A percentile compares a stretch with the other conserved stretches of the same genome.
phyloP scores from a whole-genome alignment of 2,797 vertebrate species.

The Pangasius macronema region DNA sequence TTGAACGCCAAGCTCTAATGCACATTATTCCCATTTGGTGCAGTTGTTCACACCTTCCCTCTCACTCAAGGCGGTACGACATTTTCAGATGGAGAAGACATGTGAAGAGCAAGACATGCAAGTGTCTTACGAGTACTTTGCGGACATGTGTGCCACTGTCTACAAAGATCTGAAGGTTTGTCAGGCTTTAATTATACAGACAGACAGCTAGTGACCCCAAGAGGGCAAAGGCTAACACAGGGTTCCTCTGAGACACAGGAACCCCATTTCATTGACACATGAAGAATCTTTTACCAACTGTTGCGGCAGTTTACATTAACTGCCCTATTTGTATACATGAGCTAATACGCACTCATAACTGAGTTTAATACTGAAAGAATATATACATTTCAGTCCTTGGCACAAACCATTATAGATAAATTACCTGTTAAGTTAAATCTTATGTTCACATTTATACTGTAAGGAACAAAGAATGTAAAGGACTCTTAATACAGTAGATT shows the following conservation, averaged over 20 bases:
- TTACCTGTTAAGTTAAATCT: no score
- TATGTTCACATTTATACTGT: no score
- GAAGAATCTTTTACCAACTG: background rate
- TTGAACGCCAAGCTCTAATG: background rate
- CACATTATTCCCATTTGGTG: slow-evolving; percentile 44
- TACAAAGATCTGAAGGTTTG: background rate
- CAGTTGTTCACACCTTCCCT: slow-evolving; percentile 73
- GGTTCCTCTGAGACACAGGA: background rate
- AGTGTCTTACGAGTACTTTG: background rate
- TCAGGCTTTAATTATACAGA: background rate
- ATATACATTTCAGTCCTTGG: no score
- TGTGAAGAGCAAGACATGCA: background rate
- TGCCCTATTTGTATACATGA: background rate
- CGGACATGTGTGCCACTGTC: background rate
- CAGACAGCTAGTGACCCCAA: background rate
- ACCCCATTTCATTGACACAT: background rate
- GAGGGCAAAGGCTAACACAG: background rate
- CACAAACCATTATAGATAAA: no score
- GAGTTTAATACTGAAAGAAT: background rate
- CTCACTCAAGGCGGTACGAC: slow-evolving; percentile 61
- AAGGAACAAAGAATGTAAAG: no score
- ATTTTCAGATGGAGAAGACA: background rate
- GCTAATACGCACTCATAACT: background rate
- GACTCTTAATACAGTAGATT: no score
- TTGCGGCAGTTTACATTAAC: background rate